These are phyloP conservation scores for Scophthalmus maximus DNA, from an alignment of 2,113 vertebrate species.

Conservation along the genomic window DNA sequence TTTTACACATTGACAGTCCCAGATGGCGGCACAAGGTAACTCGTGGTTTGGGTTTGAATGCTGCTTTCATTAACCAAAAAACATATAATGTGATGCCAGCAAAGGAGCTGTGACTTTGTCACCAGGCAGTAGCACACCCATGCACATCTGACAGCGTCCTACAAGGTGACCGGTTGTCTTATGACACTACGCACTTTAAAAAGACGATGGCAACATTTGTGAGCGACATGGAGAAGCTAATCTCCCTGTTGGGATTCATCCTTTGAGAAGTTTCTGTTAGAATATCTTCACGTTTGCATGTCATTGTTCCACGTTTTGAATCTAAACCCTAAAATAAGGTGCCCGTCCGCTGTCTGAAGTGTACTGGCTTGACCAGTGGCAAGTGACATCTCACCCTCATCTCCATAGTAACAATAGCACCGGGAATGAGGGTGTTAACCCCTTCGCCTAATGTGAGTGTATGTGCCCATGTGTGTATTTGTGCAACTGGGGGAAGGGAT, in stretches of 20 bases:
- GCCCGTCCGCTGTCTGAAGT: slow-evolving; percentile 31
- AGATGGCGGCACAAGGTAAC: slow-evolving; percentile 16
- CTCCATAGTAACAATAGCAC: slow-evolving; percentile 76
- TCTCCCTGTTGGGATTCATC: not conserved
- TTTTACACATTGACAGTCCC: slow-evolving; percentile 36
- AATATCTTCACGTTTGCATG: not conserved
- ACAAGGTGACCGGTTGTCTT: not conserved
- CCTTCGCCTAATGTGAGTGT: slow-evolving; percentile 56
- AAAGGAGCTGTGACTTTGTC: slow-evolving; percentile 33
- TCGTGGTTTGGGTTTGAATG: slow-evolving; percentile 27
- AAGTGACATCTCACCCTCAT: slow-evolving; percentile 74
- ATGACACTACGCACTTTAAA: not conserved
- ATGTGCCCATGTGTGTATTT: slow-evolving; percentile 40
- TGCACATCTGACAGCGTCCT: too few species aligned
- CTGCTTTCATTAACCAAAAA: slow-evolving; percentile 33
- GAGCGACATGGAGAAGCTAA: not conserved
- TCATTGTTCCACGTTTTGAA: slow-evolving; percentile 7
- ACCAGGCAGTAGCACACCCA: slow-evolving; percentile 30
- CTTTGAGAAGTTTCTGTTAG: not conserved
- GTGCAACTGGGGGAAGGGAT: slow-evolving; percentile 55
- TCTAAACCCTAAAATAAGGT: slow-evolving; percentile 11
- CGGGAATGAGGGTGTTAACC: slow-evolving; percentile 72
- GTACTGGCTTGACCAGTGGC: slow-evolving; percentile 39
- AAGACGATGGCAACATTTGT: not conserved
- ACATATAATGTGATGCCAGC: slow-evolving; percentile 29